These are phyloP conservation scores for Takifugu rubripes DNA, from an alignment of 2,797 vertebrate genomes.

Conservation along the genomic window DNA sequence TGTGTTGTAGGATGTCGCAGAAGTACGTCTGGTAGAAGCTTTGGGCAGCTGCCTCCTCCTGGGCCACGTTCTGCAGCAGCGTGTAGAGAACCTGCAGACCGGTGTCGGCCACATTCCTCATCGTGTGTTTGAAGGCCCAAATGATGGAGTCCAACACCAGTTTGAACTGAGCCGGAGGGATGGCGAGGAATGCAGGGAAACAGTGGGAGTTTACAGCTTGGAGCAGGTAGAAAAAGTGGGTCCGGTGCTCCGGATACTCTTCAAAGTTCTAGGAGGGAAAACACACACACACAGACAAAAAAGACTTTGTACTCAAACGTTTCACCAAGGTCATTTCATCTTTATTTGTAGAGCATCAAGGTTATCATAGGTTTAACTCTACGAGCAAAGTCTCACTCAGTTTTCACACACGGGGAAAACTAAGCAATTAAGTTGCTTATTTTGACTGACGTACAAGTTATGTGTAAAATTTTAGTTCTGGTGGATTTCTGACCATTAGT, in stretches of 20 bases:
- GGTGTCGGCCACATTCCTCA: slow-evolving; percentile 99
- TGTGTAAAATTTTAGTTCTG: no score
- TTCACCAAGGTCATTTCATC: no score
- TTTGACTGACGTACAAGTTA: no score
- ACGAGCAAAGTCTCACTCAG: no score
- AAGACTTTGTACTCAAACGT: no score
- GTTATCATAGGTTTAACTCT: no score
- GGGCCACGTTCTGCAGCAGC: slow-evolving; percentile 94
- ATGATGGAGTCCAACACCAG: slow-evolving; percentile 99
- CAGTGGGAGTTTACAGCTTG: slow-evolving; percentile 99
- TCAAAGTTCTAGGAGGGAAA: slow-evolving; percentile 86
- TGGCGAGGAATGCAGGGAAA: slow-evolving; percentile 96
- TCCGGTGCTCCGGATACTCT: slow-evolving; percentile 97
- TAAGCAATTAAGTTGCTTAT: no score
- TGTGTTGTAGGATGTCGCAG: slow-evolving; percentile 97
- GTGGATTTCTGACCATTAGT: no score
- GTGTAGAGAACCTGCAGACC: slow-evolving; percentile 97
- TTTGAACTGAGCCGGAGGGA: slow-evolving; percentile 97
- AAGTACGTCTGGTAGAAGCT: slow-evolving; percentile 99
- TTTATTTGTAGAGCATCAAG: no score
- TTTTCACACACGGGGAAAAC: no score
- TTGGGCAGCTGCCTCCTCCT: slow-evolving; percentile 96
- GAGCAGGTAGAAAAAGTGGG: slow-evolving; percentile 97
- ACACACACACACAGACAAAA: no score
- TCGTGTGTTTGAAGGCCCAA: slow-evolving; percentile 99